Percentiles rank a stretch among this genome's conserved stretches.
Evolutionary conservation across 2,888 invertebrate species (phyloP).

Genomic region (Eilema griseolum): DNA sequence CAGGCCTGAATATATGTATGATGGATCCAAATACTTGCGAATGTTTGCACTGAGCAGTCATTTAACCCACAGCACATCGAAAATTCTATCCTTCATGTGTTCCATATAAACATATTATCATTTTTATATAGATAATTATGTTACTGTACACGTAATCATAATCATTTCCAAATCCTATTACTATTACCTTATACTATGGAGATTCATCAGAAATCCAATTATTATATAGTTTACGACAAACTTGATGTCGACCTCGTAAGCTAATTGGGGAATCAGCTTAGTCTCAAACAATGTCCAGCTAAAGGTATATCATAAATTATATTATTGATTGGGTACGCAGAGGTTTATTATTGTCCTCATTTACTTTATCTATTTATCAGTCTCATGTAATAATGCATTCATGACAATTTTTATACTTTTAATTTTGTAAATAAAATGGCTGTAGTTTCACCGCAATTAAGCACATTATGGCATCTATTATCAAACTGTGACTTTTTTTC

Average conservation of each 20-base stretch:
- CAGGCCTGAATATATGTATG: too few relatives aligned
- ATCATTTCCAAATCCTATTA: background rate
- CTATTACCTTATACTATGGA: background rate
- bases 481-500: too few relatives aligned
- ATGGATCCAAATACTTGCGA: too few relatives aligned
- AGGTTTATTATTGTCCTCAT: background rate
- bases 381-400: too few relatives aligned
- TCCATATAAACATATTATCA: background rate
- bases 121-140: background rate
- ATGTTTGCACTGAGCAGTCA: too few relatives aligned
- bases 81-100: background rate
- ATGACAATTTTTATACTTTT: too few relatives aligned
- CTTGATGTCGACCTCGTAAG: background rate
- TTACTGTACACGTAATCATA: background rate
- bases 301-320: background rate
- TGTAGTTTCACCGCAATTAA: too few relatives aligned
- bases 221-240: background rate
- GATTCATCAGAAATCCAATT: background rate
- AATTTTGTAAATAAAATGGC: too few relatives aligned
- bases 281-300: background rate
- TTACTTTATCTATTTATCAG: background rate
- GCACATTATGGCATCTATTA: too few relatives aligned
- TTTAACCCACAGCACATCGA: too few relatives aligned
- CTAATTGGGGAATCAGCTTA: conserved; percentile 7
- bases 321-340: background rate